These are phyloP conservation scores for Diabrotica balteata DNA, from an alignment of 2,888 invertebrate species.

Conservation along the genomic window DNA sequence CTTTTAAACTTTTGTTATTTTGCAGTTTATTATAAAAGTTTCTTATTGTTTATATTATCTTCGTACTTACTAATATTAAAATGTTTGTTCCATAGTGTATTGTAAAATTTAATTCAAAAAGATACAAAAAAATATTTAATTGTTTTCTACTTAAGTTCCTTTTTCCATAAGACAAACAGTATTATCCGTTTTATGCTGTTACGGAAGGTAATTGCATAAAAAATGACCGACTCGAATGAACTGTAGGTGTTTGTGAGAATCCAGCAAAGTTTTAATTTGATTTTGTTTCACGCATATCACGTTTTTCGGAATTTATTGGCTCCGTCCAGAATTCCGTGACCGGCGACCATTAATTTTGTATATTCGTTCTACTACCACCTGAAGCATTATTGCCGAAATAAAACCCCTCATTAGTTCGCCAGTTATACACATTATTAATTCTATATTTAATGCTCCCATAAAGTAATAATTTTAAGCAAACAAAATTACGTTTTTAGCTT, in stretches of 20 bases:
- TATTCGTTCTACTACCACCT: slow-evolving; percentile 22
- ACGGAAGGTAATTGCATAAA: background rate
- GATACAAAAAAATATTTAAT: no score
- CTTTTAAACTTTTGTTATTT: no score
- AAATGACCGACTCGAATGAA: background rate
- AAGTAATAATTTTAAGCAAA: slow-evolving; percentile 19
- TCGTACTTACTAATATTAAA: no score
- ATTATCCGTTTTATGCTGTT: no score
- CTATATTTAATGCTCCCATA: slow-evolving; percentile 12
- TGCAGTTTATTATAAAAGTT: no score
- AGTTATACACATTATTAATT: slow-evolving; percentile 22
- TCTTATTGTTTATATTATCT: no score
- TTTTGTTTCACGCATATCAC: slow-evolving; percentile 17
- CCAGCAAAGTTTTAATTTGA: slow-evolving; percentile 19
- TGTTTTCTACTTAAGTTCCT: no score
- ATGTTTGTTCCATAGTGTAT: no score
- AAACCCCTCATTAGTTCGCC: slow-evolving; percentile 20
- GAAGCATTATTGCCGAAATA: slow-evolving; percentile 24
- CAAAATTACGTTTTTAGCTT: background rate
- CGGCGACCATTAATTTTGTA: slow-evolving; percentile 19
- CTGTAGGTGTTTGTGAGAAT: slow-evolving; percentile 5
- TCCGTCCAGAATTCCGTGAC: slow-evolving; percentile 21
- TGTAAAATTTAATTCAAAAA: no score
- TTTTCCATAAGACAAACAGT: no score
- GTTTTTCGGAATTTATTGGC: slow-evolving; percentile 17